Evolutionary conservation across 2,888 invertebrate genomes (phyloP), one percentile per base, ranked within the genome.

Genomic region (Spialia ferax): DNA sequence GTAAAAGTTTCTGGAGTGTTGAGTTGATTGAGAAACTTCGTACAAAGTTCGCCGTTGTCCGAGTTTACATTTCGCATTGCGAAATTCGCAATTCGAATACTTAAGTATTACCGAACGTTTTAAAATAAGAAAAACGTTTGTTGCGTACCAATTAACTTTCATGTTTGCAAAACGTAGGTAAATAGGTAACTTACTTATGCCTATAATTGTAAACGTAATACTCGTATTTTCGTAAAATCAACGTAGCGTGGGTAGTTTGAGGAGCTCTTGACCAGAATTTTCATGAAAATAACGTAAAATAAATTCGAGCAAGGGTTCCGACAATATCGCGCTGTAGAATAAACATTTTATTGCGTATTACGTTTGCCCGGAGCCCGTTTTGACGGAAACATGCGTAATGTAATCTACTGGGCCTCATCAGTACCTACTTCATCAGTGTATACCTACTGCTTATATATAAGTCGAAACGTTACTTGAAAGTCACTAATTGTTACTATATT

Each of bases 21-120:
- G 79, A 84, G 80, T 83, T 84, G 83, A 87, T 86, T 84, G 83
- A 83, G 80, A 80, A 85, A 87, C 83, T 86, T 87, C 76, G 82
- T 77, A 77, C 73, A 70, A 77, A 79, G 76, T 78, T 76, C 42
- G 4, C 11, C 42, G 15, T 42, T 15, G 42, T 42, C 6, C 11
- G 18, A 48, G 26, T 42, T 42, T 42, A 42, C 7, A 42, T 42
- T 42, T 42, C 52, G 52, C 50, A 52, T 10, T 15, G 6, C 32
- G 35, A 52, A 62, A n/a, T n/a, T n/a, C n/a, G 52, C 50, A 52
- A 13, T 15, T 11, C 32, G 35, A 52, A 62, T 62, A n/a, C 32
- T 52, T 22, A 62, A 52, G n/a, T n/a, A n/a, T n/a, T 10, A 18
- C n/a, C 10, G 26, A n/a, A 62, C 32, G 32, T 48, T 45, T 35